A percentile compares a stretch with the other conserved stretches of the same genome.
Evolutionary conservation across 2,797 vertebrate genomes (phyloP).

Genomic region (Zenarchopterus dispar): DNA sequence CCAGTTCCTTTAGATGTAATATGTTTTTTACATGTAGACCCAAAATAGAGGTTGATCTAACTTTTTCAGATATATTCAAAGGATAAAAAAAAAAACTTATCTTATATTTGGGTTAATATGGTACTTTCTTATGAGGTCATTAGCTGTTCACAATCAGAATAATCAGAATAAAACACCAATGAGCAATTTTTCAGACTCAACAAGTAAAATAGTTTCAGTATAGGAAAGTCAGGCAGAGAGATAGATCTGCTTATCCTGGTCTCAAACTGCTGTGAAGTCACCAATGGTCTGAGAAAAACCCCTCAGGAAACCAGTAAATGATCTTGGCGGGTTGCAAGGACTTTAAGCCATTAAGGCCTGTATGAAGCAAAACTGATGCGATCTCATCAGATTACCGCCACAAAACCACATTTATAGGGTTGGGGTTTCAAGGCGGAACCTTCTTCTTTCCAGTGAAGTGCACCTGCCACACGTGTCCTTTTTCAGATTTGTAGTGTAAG

Average conservation of each 20-base stretch:
- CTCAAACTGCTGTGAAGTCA: constrained; percentile 36
- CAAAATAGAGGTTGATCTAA: too few species aligned
- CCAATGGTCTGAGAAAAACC: constrained; percentile 50
- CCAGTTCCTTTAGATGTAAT: too few species aligned
- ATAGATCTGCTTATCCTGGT: constrained; percentile 21
- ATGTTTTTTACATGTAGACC: too few species aligned
- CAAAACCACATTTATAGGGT: constrained; percentile 57
- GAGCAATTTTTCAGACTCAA: constrained; percentile 15
- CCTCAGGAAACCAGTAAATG: constrained; percentile 54
- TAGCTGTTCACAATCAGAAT: constrained; percentile 22
- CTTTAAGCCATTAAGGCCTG: constrained; percentile 65
- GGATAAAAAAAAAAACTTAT: too few species aligned
- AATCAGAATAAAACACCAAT: constrained; percentile 12
- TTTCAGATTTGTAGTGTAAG: too few species aligned
- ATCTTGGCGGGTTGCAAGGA: constrained; percentile 55
- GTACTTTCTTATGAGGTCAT: constrained; percentile 18
- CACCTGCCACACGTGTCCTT: constrained; percentile 55
- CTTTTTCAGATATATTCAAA: too few species aligned
- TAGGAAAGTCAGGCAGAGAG: constrained; percentile 11
- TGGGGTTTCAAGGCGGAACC: constrained; percentile 37
- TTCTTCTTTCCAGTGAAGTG: constrained; percentile 52
- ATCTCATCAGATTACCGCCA: constrained; percentile 70
- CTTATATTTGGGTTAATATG: too few species aligned
- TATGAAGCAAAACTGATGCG: constrained; percentile 51
- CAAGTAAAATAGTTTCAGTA: constrained; percentile 12